Conservation (phyloP, 1,140 invertebrate genomes). For the Thaumatotibia leucotreta region DNA sequence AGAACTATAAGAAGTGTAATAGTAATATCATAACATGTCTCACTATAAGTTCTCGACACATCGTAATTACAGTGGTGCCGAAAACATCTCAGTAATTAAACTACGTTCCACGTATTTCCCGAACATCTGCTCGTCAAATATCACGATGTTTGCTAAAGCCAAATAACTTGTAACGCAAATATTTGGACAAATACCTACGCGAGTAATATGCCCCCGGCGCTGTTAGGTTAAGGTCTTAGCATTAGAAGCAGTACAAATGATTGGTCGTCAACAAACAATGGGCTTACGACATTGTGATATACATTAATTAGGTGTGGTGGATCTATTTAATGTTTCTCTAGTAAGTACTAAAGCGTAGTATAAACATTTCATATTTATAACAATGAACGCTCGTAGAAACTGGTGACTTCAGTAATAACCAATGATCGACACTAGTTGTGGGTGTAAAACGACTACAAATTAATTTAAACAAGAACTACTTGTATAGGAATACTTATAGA, state of each 20-base stretch:
- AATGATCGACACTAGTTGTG: too few species aligned
- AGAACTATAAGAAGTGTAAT: too few species aligned
- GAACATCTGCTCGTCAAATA: slow-evolving; percentile 5
- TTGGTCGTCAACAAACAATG: neutral
- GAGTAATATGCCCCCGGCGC: neutral
- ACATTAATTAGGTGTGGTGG: neutral
- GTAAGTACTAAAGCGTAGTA: too few species aligned
- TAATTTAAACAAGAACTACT: too few species aligned
- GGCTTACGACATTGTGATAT: neutral
- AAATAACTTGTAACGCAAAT: slow-evolving; percentile 14
- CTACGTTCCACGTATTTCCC: neutral
- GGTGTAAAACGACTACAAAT: too few species aligned
- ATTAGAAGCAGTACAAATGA: neutral
- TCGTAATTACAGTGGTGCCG: neutral
- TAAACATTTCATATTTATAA: too few species aligned
- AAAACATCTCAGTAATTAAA: neutral
- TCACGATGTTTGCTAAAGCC: neutral
- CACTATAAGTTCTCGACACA: neutral
- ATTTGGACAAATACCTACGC: slow-evolving; percentile 9
- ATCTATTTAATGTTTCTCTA: too few species aligned
- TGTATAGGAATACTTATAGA: too few species aligned
- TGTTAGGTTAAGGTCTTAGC: neutral
- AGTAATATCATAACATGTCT: neutral
- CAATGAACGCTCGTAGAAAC: too few species aligned
- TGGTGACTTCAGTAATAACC: too few species aligned